Evolutionary conservation across 1,140 invertebrate species (phyloP).

Genomic region (Caenorhabditis tropicalis): DNA sequence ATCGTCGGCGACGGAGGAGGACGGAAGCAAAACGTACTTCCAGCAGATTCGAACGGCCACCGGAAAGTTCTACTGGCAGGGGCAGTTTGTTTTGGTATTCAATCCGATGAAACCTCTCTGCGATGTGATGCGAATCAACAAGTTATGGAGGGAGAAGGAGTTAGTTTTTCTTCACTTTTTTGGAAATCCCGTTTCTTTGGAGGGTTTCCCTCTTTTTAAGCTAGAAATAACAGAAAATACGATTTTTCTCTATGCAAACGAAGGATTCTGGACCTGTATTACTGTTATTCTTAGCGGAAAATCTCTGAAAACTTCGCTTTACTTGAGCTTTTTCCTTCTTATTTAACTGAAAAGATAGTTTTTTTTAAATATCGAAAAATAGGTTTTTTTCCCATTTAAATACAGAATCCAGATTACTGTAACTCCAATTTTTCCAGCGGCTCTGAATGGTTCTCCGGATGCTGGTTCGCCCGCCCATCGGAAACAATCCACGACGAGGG

Average conservation of each 20-base stretch:
- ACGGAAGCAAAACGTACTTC: slow-evolving; percentile 57
- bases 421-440: neutral
- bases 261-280: too few relatives aligned
- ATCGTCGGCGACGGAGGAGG: slow-evolving; percentile 51
- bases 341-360: neutral
- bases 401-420: neutral
- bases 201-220: too few relatives aligned
- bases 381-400: neutral
- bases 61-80: slow-evolving; percentile 59
- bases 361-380: neutral
- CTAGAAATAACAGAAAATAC: too few relatives aligned
- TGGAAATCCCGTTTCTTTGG: neutral
- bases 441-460: slow-evolving; percentile 81
- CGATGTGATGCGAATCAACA: slow-evolving; percentile 87
- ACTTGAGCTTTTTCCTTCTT: too few relatives aligned
- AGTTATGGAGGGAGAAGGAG: slow-evolving; percentile 86
- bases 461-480: slow-evolving; percentile 86
- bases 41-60: slow-evolving; percentile 68
- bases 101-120: slow-evolving; percentile 59
- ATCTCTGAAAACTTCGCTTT: neutral
- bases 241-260: too few relatives aligned
- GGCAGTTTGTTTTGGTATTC: slow-evolving; percentile 66
- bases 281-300: too few relatives aligned
- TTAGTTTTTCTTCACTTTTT: slow-evolving; percentile 62
- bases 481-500: slow-evolving; percentile 82